Evolutionary conservation across 1,140 invertebrate species (phyloP).

Genomic region (Megalonaias nervosa): DNA sequence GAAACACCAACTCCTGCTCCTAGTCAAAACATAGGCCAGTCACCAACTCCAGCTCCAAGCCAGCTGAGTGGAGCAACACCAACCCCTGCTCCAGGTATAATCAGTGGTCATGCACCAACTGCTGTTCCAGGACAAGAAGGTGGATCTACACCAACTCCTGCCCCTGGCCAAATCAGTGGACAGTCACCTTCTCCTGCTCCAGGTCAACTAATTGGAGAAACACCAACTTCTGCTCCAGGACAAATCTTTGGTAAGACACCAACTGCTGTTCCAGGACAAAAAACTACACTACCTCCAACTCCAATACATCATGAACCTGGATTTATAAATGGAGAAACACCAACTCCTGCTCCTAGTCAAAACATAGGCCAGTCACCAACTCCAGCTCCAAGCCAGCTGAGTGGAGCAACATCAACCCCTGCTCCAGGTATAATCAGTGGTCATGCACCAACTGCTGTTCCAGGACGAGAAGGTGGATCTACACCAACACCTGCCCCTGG

Average conservation of each 20-base stretch:
- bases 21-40: background rate
- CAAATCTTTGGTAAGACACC: background rate
- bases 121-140: background rate
- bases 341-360: too few relatives aligned
- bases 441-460: too few relatives aligned
- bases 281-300: too few relatives aligned
- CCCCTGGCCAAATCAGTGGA: background rate
- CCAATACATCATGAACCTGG: conserved; percentile 2
- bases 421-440: too few relatives aligned
- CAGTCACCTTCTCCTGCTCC: conserved; percentile 7
- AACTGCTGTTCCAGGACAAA: too few relatives aligned
- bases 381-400: too few relatives aligned
- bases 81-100: conserved; percentile 5
- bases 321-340: too few relatives aligned
- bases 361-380: too few relatives aligned
- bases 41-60: conserved; percentile 16
- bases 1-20: conserved; percentile 18
- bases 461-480: too few relatives aligned
- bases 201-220: background rate
- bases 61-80: conserved; percentile 2
- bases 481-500: too few relatives aligned
- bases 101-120: conserved; percentile 12
- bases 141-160: conserved; percentile 12
- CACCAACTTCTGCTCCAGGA: conserved; percentile 11
- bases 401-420: too few relatives aligned